Base-by-base conservation (phyloP, 2,888 invertebrate species). In the Sarcophaga variegata region DNA sequence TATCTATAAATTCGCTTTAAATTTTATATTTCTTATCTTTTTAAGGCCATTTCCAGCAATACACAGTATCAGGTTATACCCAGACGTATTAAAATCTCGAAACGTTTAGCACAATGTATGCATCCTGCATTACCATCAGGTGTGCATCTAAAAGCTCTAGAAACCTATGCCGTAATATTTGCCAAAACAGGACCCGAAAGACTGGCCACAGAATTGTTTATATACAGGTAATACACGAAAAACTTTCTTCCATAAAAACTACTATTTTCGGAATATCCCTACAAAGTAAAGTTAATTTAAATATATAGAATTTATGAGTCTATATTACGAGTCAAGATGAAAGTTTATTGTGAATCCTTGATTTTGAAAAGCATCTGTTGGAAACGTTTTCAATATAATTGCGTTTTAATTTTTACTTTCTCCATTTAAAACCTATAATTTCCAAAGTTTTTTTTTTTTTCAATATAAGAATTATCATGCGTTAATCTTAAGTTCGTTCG, bases 41-140 rank as follows among this genome's bases (percentile, higher is more conserved):
- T 93, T 37, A 90, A 97, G 97, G 96, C 97, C 22, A 94, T 98
- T 89, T 94, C 96, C 89, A 96, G 95, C 90, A 96, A 98, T 93
- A 95, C 96, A 90, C 97, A 97, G 92, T 98, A 96, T 93, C 96
- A 96, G 88, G 96, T 97, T 45, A 97, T 98, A 90, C 98, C 98
- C 10, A 95, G 97, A 88, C 94, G 97, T 89, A 96, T 98, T 89
- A 97, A 97, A 90, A 97, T 98, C 88, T 97, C 97, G 74, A 98
- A 98, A 94, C 95, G 98, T 86, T 94, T 98, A 88, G 97, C 98
- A 70, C 98, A 98, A 95, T 98, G 98, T 92, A 96, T 98, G 95
- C 98, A 98, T 94, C 98, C 98, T 59, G 97, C 97, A 22, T 94
- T 98, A 88, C 98, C 98, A 27, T 97, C 97, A 79, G 98, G 98